phyloP scores from a whole-genome alignment of 2,888 invertebrate genomes.

The Lymantria monacha region DNA sequence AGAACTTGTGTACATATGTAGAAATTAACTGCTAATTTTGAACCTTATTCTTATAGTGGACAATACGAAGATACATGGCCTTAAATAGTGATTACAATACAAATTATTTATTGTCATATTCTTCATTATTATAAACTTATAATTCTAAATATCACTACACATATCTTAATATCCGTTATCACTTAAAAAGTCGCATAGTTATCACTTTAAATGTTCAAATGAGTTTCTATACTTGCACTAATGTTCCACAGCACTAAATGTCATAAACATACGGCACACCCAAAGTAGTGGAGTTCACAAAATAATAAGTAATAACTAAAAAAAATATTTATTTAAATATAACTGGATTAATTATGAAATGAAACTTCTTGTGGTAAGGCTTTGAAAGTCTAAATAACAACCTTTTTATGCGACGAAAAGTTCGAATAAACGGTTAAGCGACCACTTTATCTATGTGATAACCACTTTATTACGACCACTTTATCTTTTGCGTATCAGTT shows the following conservation, averaged over 20 bases:
- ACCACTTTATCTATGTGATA: too few relatives aligned
- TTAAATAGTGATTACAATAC: background rate
- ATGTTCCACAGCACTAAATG: background rate
- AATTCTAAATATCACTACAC: constrained; percentile 11
- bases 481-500: too few relatives aligned
- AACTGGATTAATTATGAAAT: too few relatives aligned
- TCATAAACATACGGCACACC: too few relatives aligned
- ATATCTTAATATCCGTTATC: constrained; percentile 18
- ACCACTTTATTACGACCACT: too few relatives aligned
- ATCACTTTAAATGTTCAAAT: constrained; percentile 1
- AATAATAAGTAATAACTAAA: too few relatives aligned
- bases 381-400: too few relatives aligned
- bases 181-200: constrained; percentile 9
- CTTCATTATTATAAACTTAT: constrained; percentile 16
- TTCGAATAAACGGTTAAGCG: too few relatives aligned
- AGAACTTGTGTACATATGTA: background rate
- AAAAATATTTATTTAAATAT: too few relatives aligned
- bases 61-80: background rate
- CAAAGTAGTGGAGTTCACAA: too few relatives aligned
- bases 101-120: constrained; percentile 17
- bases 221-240: background rate
- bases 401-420: too few relatives aligned
- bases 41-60: background rate
- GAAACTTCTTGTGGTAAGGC: too few relatives aligned
- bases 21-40: background rate